These are phyloP conservation scores for Rhynchomys soricoides DNA, from an alignment of 2,113 vertebrate genomes.

Conservation along the genomic window DNA sequence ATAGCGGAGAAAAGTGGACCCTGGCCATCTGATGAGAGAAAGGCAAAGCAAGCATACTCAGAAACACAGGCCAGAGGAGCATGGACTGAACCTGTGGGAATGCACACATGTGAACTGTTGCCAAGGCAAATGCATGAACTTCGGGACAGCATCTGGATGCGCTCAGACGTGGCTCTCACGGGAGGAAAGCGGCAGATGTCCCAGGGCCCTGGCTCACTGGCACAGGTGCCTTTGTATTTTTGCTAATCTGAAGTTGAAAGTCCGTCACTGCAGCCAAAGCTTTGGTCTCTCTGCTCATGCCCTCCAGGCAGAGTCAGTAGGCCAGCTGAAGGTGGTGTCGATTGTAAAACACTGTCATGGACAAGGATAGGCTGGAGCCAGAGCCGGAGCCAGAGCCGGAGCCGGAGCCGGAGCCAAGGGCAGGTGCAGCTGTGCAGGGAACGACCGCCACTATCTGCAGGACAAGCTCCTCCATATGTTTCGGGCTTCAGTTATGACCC, in stretches of 20 bases:
- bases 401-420: not conserved
- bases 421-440: not conserved
- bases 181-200: no score
- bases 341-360: not conserved
- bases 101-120: not conserved
- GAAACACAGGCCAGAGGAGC: not conserved
- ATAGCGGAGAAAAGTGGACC: no score
- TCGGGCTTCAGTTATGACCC: not conserved
- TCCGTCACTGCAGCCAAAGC: accelerated
- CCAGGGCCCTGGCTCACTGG: accelerated
- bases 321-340: accelerated
- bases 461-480: not conserved
- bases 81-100: not conserved
- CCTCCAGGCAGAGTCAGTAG: accelerated
- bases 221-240: accelerated
- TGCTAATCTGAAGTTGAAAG: accelerated
- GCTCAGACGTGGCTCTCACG: not conserved
- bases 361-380: no score
- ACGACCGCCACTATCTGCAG: not conserved
- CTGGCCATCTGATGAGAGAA: not conserved
- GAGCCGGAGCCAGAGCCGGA: no score
- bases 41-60: not conserved
- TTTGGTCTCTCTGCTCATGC: accelerated
- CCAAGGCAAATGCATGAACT: not conserved
- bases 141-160: accelerated